Base-by-base conservation (phyloP, 2,113 vertebrate genomes). In the Halichoeres trimaculatus region DNA sequence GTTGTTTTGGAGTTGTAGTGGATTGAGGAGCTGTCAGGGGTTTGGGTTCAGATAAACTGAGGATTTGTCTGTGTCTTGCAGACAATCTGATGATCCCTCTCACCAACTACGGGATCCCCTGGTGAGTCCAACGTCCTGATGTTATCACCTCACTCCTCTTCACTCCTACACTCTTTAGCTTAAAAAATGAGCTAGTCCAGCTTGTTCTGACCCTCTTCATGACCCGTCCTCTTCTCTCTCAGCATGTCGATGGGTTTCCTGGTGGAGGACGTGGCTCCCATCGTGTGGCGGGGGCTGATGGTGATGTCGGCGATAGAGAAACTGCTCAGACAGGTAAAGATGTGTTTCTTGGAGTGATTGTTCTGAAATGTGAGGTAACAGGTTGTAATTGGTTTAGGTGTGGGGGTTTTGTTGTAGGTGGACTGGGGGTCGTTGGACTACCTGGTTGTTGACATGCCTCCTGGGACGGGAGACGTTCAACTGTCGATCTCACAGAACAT, bases 171-270 rank as follows among this genome's bases (percentile, higher is more conserved):
- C n/a, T 24, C 11, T 43, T 43, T 2, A 1, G 16, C 11, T 11
- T 5, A 7, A 16, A 35, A 10, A 36, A 20, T 16, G 2, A 0
- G n/a, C 34, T 38, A 8, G 3, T 23, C 14, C 8, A 17, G 35
- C 60, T 26, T 20, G 22, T 22, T 38, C 17, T 62, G 0, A 38
- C 35, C 1, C 6, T 22, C 65, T 41, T 0, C 11, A 14, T n/a
- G 38, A 17, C n/a, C 13, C 8, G 16, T 11, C 10, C 16, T 52
- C 53, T 10, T n/a, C 14, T 55, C 12, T 51, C 5, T 35, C 91
- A 99, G 98, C 86, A 99, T 99, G 97, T 99, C 98, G 8, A 98
- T 99, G 96, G 98, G 98, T 13, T 99, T 99, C 87, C 93, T 99
- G 85, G 88, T 99, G 88, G 97, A 97, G 77, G 98, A 99, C 16